A percentile compares a stretch with the other conserved stretches of the same genome.
Evolutionary conservation across 2,888 invertebrate genomes (phyloP).

Genomic region (Globia sparganii): DNA sequence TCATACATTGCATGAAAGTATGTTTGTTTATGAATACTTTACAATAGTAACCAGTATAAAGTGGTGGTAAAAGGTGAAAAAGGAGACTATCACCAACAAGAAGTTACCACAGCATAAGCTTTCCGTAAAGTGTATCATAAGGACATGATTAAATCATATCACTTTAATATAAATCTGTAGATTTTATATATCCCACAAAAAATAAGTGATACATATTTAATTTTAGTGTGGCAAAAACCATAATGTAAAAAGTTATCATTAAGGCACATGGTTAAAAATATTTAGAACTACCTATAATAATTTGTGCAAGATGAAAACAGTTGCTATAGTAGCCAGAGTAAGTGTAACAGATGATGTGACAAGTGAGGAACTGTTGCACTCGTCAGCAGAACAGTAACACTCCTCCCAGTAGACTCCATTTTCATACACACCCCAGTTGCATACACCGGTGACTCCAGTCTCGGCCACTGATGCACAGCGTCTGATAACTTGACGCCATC

Average conservation of each 20-base stretch:
- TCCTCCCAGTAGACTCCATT: slow-evolving; percentile 99
- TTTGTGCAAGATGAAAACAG: slow-evolving; percentile 51
- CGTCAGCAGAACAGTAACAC: slow-evolving; percentile 98
- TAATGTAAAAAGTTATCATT: slow-evolving; percentile 29
- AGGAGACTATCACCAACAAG: not conserved
- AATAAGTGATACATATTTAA: not conserved
- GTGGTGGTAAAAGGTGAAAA: not conserved
- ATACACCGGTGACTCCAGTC: slow-evolving; percentile 98
- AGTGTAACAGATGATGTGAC: slow-evolving; percentile 72
- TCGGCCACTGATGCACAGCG: slow-evolving; percentile 97
- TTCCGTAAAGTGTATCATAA: not conserved
- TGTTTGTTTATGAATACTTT: not conserved
- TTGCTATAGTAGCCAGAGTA: slow-evolving; percentile 62
- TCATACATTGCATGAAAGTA: not conserved
- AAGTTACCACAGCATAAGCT: not conserved
- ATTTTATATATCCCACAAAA: not conserved
- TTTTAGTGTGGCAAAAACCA: slow-evolving; percentile 29
- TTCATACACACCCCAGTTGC: slow-evolving; percentile 98
- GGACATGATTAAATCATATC: slow-evolving; percentile 5
- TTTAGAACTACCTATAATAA: slow-evolving; percentile 43
- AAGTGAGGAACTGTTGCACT: slow-evolving; percentile 92
- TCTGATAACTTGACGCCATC: slow-evolving; percentile 97
- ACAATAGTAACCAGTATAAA: not conserved
- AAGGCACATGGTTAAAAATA: slow-evolving; percentile 57
- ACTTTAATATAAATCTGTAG: not conserved